Percentiles rank a stretch among this genome's conserved stretches.
Evolutionary conservation across 2,888 invertebrate species (phyloP).

Genomic region (Synanthedon formicaeformis): DNA sequence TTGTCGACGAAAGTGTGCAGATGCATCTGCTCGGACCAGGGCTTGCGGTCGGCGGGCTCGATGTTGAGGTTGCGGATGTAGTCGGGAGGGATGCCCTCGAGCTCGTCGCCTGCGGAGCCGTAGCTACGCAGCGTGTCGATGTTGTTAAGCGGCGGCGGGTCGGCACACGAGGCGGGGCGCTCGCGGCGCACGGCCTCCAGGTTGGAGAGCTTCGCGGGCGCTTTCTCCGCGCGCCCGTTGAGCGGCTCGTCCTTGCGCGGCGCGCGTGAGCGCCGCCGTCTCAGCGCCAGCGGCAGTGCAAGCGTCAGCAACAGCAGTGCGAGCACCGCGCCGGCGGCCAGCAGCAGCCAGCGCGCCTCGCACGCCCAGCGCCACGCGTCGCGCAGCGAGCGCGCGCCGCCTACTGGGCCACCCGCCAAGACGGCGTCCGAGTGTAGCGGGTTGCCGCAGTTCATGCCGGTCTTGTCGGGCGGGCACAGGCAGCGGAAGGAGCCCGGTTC

Average conservation of each 20-base stretch:
- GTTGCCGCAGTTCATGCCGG: slow-evolving; percentile 67
- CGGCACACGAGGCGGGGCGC: slow-evolving; percentile 87
- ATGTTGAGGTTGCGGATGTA: slow-evolving; percentile 85
- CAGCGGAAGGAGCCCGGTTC: slow-evolving; percentile 83
- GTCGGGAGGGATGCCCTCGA: slow-evolving; percentile 88
- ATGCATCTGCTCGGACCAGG: slow-evolving; percentile 88
- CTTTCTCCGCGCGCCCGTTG: slow-evolving; percentile 28
- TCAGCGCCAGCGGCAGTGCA: slow-evolving; percentile 20
- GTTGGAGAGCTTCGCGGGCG: slow-evolving; percentile 80
- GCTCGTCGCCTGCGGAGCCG: slow-evolving; percentile 93
- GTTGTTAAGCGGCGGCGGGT: slow-evolving; percentile 77
- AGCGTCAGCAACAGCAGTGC: slow-evolving; percentile 23
- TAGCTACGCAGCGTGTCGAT: slow-evolving; percentile 92
- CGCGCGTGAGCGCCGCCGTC: slow-evolving; percentile 14
- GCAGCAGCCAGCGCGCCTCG: slow-evolving; percentile 35
- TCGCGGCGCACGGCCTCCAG: slow-evolving; percentile 57
- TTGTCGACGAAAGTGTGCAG: slow-evolving; percentile 82
- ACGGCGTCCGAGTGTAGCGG: slow-evolving; percentile 63
- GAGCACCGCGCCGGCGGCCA: slow-evolving; percentile 28
- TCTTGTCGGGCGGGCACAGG: slow-evolving; percentile 80
- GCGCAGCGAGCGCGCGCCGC: slow-evolving; percentile 23
- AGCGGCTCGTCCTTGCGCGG: slow-evolving; percentile 18
- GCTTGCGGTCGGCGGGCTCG: slow-evolving; percentile 78
- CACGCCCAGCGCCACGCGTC: slow-evolving; percentile 32
- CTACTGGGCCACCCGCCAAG: slow-evolving; percentile 36